Percentiles rank a stretch among this genome's conserved stretches.
These are phyloP conservation scores for Cossypha heuglini DNA, from an alignment of 2,797 vertebrate species.

Conservation along the genomic window DNA sequence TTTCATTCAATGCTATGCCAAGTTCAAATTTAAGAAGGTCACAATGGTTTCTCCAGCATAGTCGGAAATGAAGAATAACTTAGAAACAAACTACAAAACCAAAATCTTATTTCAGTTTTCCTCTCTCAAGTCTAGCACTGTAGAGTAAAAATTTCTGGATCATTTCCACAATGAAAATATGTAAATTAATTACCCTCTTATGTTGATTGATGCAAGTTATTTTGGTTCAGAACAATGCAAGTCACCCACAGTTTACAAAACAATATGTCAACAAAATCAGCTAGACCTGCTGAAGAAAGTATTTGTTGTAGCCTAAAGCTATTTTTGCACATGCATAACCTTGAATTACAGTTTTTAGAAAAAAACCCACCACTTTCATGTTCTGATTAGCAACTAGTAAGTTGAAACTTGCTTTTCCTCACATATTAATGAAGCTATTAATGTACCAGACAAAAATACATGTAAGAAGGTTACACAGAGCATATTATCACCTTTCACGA, in stretches of 20 bases:
- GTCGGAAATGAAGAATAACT: background rate
- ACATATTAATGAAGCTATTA: slow-evolving; percentile 33
- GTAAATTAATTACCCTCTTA: slow-evolving; percentile 61
- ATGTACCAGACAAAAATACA: slow-evolving; percentile 45
- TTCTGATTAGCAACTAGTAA: slow-evolving; percentile 43
- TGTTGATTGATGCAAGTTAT: slow-evolving; percentile 67
- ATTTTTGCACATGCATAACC: slow-evolving; percentile 58
- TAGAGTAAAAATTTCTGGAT: slow-evolving; percentile 1
- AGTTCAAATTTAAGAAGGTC: slow-evolving; percentile 42
- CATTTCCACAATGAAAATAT: slow-evolving; percentile 56
- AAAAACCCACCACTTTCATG: background rate
- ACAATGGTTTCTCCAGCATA: slow-evolving; percentile 13
- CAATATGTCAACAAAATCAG: slow-evolving; percentile 71
- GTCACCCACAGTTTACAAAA: slow-evolving; percentile 70
- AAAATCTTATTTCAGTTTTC: slow-evolving; percentile 9
- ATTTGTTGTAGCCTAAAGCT: slow-evolving; percentile 66
- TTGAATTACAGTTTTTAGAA: slow-evolving; percentile 49
- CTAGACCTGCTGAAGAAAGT: slow-evolving; percentile 51
- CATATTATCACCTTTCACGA: background rate
- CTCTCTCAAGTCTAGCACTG: background rate
- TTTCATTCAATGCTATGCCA: slow-evolving; percentile 58
- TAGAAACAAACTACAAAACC: slow-evolving; percentile 3
- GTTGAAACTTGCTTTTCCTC: background rate
- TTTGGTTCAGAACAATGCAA: slow-evolving; percentile 66
- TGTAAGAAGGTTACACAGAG: background rate